Base-by-base conservation (phyloP, 2,113 vertebrate genomes). In the Hippocampus comes region DNA sequence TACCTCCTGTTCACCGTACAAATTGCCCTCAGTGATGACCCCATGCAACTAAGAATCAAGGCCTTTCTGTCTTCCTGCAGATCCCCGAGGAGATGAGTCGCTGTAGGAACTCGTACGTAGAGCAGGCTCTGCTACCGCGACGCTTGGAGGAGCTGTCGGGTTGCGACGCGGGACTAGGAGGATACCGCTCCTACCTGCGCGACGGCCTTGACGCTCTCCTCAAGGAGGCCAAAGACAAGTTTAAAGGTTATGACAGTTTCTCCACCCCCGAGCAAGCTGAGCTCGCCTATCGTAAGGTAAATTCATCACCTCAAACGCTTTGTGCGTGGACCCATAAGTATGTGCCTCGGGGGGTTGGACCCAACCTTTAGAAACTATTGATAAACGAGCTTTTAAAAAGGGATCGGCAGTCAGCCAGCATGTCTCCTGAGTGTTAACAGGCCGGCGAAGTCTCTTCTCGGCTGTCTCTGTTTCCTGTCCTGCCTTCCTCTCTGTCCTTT, bases 151-250 rank as follows among this genome's bases (percentile, higher is more conserved):
- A 96, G 60, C 89, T 98, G 0, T 89, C 91, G 43, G 90, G 93
- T 34, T 94, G 94, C 71, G 92, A 89, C 15, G 87, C 63, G 0
- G 92, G 91, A 0, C 90, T 90, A 34, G 80, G 60, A 9, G 78
- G 81, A 20, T 94, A 93, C 83, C 90, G 92, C 42, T 86, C 82
- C 0, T 94, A 93, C 79, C 83, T 98, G 34, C 94, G 93, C 75
- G 94, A 92, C 30, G 87, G 92, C n/a, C 81, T 96, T 27, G 95
- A 97, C n/a, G 91, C 91, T 72, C 93, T 99, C 38, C 95, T 95
- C 73, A 99, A 96, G 89, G 97, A 99, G 81, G 95, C 94, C 81
- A 98, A 94, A 83, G 97, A 99, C 77, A 98, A 96, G 87, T 98
- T 97, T 84, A 96, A 93, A 85, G 96, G 95, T 70, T 99, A 97